Evolutionary conservation across 2,113 vertebrate genomes (phyloP), one percentile per base, ranked within the genome.

Genomic region (Barnardius zonarius): DNA sequence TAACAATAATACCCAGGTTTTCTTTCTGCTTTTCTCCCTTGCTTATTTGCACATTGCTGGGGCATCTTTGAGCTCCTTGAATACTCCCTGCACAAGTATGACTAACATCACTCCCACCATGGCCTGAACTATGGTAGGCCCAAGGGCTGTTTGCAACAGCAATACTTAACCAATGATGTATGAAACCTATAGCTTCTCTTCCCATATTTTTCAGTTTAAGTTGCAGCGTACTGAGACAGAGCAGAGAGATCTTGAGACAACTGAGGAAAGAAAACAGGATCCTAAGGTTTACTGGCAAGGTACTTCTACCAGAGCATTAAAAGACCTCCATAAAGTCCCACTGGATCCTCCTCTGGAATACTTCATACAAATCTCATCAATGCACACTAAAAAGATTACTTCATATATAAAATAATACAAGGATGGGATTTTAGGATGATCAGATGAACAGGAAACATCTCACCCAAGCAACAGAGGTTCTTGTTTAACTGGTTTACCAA

Each of bases 1-100:
- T 49, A 39, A 52, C 55, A 90, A 37, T 5, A 5, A 22, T 19
- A 35, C 13, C 15, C 0, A 0, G 0, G 19, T 73, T 74, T 91
- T 44, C 59, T 44, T 67, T 67, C 25, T 2, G 0, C 35, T 48
- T 52, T 75, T 75, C 83, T 90, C 54, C 51, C 8, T 66, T 43
- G 23, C 13, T 35, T 67, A 43, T 20, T 15, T 3, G 4, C 52
- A 48, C 2, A 2, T 18, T 64, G 24, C 46, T 52, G 28, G 20
- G 13, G 6, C 9, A 57, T 35, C 61, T 77, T 30, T 63, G n/a
- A 83, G 51, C 12, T 82, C n/a, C 43, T 1, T 52, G 28, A 86
- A 81, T 24, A 35, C 10, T 37, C 83, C 20, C 61, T 74, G 39
- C 30, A 61, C 2, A 0, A 51, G 1, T 13, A 28, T 6, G 13